Evolutionary conservation across 2,797 vertebrate genomes (phyloP), one percentile per base, ranked within the genome.

Genomic region (Pseudocheirus occidentalis): DNA sequence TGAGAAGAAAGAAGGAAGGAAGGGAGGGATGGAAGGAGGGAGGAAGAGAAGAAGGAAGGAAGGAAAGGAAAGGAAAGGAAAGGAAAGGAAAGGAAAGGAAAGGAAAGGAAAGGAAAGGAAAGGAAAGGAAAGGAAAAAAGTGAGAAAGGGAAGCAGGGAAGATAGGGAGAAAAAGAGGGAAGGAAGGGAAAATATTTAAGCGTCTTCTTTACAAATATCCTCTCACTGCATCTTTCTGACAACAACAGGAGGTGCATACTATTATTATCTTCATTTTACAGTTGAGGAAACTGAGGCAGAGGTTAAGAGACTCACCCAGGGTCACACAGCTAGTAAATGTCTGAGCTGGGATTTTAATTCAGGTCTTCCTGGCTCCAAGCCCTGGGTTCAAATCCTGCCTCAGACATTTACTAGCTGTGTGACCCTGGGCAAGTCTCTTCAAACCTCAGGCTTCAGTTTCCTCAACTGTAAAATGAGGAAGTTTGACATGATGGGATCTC

Each of bases 21-120:
- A 57, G 31, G 40, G 1, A 10, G 29, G 13, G 18, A 14, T 3
- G 5, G 0, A 3, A 0, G 34, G 0, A 27, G 81, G 46, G 50
- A 7, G 29, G 34, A 16, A 9, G 52, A 24, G 1, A 52, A 31
- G 53, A 50, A 0, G 0, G 0, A 29, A 18, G 50, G 10, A 5
- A 46, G 4, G 21, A 16, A 1, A 56, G 14, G 24, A 6, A 28
- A 27, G 28, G 18, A 58, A 9, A 28, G 24, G 6, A 4, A 6
- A 2, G 27, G 18, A 28, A 28, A 11, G 6, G 3, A 29, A 11
- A 0, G 58, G 10, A 13, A 1, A 10, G 9, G 31, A 27, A 27
- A 31, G 29, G 29, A 28, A 10, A 3, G 28, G 10, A 59, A 31
- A 10, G 16, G 4, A 4, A 1, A 16, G 34, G 4, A 4, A 0